Base-by-base conservation (phyloP, 2,888 invertebrate genomes). In the Schizaphis graminum region DNA sequence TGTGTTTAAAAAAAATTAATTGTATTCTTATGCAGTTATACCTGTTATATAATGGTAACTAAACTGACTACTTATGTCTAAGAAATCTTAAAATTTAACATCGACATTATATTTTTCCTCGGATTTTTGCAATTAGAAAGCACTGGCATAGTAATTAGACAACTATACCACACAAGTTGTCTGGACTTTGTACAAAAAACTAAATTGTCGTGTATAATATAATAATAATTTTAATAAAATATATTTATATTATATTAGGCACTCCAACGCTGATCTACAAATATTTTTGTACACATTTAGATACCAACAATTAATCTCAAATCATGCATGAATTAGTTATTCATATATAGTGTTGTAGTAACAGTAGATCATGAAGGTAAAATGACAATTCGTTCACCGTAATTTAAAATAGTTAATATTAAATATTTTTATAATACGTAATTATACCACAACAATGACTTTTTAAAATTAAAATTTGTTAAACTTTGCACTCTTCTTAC, bases 401-500 rank as follows among this genome's bases (percentile, higher is more conserved):
- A 77, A 77, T 41, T 77, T 77, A 77, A 0, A 35, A 35, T 21
- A 21, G 35, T 61, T 61, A 67, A 67, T 35, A 67, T 67, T 67
- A 1, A 67, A 28, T 67, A 21, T 67, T 67, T 67, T 21, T 35
- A 77, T 77, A 41, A 77, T 35, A 77, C 8, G 21, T 41, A 35
- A 77, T 77, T 77, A 77, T 35, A 77, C 16, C 16, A 35, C 35
- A 77, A 77, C 21, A 77, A 77, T 77, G 21, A 77, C n/a, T 35
- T 35, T 77, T 35, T 21, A 77, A 41, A 35, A 41, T 95, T 93
- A 95, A 13, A 94, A n/a, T 94, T 95, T 95, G 90, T 95, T 95
- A 90, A 95, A 95, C 77, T 94, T 95, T 1, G 94, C 94, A 56
- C 95, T 95, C 91, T 95, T 95, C 28, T 95, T 95, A 47, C 91